These are phyloP conservation scores for Monopis laevigella DNA, from an alignment of 2,888 invertebrate genomes.

Conservation along the genomic window DNA sequence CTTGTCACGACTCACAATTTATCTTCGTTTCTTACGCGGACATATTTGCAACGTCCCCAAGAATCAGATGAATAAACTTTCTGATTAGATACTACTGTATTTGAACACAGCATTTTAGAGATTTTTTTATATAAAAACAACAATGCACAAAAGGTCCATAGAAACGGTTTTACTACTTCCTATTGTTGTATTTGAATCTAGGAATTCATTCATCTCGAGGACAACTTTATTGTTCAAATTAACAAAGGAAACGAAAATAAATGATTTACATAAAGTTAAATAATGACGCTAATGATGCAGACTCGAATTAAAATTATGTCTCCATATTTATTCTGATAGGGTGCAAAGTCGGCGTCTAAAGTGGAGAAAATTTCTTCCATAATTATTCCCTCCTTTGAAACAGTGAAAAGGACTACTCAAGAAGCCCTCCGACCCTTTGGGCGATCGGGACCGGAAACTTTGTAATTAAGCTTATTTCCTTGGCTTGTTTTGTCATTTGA, in stretches of 20 bases:
- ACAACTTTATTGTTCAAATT: too few species aligned
- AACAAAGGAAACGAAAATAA: too few species aligned
- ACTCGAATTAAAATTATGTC: conserved; percentile 9
- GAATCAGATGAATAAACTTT: conserved; percentile 6
- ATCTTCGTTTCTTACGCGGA: conserved; percentile 21
- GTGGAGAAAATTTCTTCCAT: conserved; percentile 46
- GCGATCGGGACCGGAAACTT: conserved; percentile 47
- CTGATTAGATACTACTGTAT: conserved; percentile 4
- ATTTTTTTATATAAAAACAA: too few species aligned
- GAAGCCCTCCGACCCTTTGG: conserved; percentile 38
- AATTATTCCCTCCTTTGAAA: conserved; percentile 54
- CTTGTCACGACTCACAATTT: conserved; percentile 23
- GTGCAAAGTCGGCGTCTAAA: conserved; percentile 19
- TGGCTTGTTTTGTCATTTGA: conserved; percentile 12
- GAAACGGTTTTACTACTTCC: too few species aligned
- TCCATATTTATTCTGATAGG: conserved; percentile 26
- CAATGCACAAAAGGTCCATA: too few species aligned
- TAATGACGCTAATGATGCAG: conserved; percentile 1
- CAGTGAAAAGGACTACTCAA: conserved; percentile 50
- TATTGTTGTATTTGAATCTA: too few species aligned
- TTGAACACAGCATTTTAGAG: too few species aligned
- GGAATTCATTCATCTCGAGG: too few species aligned
- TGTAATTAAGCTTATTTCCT: conserved; percentile 61
- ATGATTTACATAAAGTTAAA: not conserved
- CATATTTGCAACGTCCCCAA: conserved; percentile 5